Percentiles rank a stretch among this genome's conserved stretches.
Evolutionary conservation across 2,797 vertebrate genomes (phyloP).

Genomic region (Phrynocephalus forsythii): DNA sequence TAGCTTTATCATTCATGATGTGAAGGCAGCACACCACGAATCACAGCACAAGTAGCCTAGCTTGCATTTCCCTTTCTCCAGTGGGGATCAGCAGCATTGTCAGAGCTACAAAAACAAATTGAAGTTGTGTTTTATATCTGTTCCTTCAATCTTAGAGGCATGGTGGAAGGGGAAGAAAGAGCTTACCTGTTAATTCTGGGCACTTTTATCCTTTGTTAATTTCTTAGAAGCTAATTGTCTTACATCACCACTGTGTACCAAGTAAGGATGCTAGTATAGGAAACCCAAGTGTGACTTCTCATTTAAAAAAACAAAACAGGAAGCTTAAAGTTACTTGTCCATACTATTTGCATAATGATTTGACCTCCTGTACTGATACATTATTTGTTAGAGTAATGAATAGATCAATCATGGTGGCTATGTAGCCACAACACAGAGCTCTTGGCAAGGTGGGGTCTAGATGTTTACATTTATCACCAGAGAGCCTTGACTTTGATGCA

Average conservation of each 20-base stretch:
- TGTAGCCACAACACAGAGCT: constrained; percentile 71
- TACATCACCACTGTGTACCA: constrained; percentile 8
- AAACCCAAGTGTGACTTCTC: constrained; percentile 44
- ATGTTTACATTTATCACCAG: constrained; percentile 78
- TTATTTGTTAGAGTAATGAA: constrained; percentile 81
- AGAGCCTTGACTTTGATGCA: constrained; percentile 77
- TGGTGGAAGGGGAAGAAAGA: too few species aligned
- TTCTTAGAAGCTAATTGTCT: constrained; percentile 1
- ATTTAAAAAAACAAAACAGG: constrained; percentile 23
- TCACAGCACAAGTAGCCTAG: too few species aligned
- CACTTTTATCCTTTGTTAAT: background rate
- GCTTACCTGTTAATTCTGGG: background rate
- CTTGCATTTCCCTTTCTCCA: too few species aligned
- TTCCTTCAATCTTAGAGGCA: too few species aligned
- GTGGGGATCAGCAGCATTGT: too few species aligned
- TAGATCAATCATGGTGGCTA: constrained; percentile 76
- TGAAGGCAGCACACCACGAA: too few species aligned
- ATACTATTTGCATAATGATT: constrained; percentile 72
- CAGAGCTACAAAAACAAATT: too few species aligned
- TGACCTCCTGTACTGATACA: constrained; percentile 74
- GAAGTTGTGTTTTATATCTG: too few species aligned
- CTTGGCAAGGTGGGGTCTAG: constrained; percentile 73
- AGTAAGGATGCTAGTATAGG: constrained; percentile 29
- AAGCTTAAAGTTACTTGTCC: constrained; percentile 69
- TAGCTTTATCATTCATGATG: too few species aligned